These are phyloP conservation scores for Pemphigus obesinymphae DNA, from an alignment of 1,140 invertebrate genomes.

Conservation along the genomic window DNA sequence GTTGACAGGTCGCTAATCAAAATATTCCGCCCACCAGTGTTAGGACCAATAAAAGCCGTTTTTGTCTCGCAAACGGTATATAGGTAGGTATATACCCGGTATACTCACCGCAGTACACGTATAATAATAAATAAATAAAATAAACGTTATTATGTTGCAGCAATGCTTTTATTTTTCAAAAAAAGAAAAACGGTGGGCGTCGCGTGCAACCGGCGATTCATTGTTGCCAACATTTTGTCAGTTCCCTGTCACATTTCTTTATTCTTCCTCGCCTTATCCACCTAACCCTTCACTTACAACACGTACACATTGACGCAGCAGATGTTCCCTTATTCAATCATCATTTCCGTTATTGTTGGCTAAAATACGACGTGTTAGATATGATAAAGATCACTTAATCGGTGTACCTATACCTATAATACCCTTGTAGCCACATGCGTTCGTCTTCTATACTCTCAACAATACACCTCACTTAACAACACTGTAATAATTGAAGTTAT, in stretches of 20 bases:
- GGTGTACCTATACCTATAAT: not conserved
- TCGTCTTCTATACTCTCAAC: not conserved
- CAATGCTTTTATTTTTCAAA: constrained; percentile 30
- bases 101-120: not conserved
- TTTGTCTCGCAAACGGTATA: constrained; percentile 8
- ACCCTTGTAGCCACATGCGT: not conserved
- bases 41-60: constrained; percentile 34
- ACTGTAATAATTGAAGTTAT: not conserved
- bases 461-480: not conserved
- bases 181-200: constrained; percentile 37
- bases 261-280: constrained; percentile 8
- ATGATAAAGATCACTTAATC: constrained; percentile 20
- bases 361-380: not conserved
- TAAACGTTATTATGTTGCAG: constrained; percentile 23
- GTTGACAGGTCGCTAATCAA: constrained; percentile 42
- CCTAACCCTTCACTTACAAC: constrained; percentile 21
- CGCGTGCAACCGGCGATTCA: constrained; percentile 31
- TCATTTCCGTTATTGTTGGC: constrained; percentile 35
- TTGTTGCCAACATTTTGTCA: constrained; percentile 42
- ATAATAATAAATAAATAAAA: constrained; percentile 29
- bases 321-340: constrained; percentile 28
- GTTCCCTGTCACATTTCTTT: constrained; percentile 36
- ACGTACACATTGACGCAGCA: not conserved
- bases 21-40: constrained; percentile 40
- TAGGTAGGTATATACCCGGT: not conserved